Percentiles rank a stretch among this genome's conserved stretches.
Conservation (phyloP, 2,797 vertebrate species). For the Glossophaga mutica region DNA sequence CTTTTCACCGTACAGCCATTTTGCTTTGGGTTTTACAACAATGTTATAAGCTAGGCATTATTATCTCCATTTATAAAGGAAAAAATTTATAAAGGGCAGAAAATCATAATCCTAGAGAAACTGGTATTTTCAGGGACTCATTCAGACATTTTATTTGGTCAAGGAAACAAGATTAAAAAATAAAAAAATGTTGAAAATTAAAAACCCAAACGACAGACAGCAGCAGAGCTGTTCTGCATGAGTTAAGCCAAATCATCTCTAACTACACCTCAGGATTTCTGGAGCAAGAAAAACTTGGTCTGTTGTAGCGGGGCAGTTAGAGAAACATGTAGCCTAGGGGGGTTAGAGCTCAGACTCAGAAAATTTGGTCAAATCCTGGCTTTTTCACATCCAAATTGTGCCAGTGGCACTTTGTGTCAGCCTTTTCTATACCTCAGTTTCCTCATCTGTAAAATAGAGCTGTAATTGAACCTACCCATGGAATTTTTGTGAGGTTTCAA, state of each 20-base stretch:
- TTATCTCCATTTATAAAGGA: not conserved
- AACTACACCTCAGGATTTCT: not conserved
- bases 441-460: not conserved
- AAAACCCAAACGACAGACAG: not conserved
- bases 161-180: not conserved
- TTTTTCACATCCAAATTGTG: not conserved
- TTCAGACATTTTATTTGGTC: not conserved
- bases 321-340: not conserved
- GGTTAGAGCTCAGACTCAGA: not conserved
- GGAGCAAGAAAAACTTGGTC: not conserved
- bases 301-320: not conserved
- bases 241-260: not conserved
- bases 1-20: not conserved
- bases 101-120: constrained; percentile 3
- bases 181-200: not conserved
- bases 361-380: not conserved
- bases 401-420: not conserved
- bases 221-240: not conserved
- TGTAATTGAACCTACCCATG: not conserved
- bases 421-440: not conserved
- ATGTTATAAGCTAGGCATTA: not conserved
- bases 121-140: not conserved
- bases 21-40: not conserved
- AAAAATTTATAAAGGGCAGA: not conserved
- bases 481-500: not conserved